A percentile compares a stretch with the other conserved stretches of the same genome.
phyloP scores from a whole-genome alignment of 2,113 vertebrate species.

The Podarcis raffonei region DNA sequence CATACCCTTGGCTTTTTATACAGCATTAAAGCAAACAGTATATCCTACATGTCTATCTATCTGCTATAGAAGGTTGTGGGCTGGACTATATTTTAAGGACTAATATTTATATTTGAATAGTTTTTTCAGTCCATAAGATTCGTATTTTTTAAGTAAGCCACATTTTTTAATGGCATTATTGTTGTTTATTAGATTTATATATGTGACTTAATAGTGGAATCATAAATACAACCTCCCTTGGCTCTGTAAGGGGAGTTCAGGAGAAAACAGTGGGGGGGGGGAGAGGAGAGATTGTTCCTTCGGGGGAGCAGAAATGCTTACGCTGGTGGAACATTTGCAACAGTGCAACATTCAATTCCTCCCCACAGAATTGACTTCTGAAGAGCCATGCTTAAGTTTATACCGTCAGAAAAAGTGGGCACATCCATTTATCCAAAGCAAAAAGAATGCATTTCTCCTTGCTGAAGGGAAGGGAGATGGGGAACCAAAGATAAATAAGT shows the following conservation, averaged over 20 bases:
- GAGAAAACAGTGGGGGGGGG: no score
- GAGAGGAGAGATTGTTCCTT: no score
- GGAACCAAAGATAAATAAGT: not conserved
- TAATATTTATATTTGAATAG: not conserved
- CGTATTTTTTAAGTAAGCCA: no score
- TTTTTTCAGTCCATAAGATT: not conserved
- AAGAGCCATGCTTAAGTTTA: not conserved
- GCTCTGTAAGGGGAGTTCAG: no score
- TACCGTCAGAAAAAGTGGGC: not conserved
- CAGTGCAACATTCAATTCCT: no score
- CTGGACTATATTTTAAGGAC: not conserved
- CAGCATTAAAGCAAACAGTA: not conserved
- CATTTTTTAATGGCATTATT: not conserved
- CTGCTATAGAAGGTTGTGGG: not conserved
- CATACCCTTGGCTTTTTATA: not conserved
- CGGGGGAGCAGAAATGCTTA: no score
- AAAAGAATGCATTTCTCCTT: not conserved
- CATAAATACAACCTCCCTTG: no score
- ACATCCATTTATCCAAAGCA: not conserved
- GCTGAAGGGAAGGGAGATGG: not conserved
- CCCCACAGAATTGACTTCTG: not conserved
- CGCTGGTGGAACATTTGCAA: no score
- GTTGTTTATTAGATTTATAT: not conserved
- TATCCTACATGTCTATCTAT: not conserved
- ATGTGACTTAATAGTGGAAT: no score